Conservation (phyloP, 1,140 invertebrate species). For the Lepidurus packardi region DNA sequence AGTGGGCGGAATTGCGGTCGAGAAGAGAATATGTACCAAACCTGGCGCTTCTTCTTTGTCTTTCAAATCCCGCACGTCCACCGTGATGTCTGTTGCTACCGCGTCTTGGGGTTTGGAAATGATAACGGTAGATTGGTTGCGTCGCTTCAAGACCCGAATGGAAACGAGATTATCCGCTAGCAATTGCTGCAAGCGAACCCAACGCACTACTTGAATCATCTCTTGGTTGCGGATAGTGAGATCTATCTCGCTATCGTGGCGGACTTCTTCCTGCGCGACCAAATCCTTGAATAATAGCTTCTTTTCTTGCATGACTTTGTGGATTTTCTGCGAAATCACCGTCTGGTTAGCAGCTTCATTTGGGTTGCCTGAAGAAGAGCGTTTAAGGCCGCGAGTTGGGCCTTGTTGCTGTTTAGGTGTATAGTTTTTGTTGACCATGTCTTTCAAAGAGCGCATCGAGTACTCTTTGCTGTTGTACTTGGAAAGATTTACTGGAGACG, state of each 20-base stretch:
- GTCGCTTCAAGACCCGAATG: constrained; percentile 26
- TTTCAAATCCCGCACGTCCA: constrained; percentile 23
- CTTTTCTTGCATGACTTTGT: constrained; percentile 23
- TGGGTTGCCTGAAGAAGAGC: not conserved
- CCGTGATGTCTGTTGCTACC: constrained; percentile 25
- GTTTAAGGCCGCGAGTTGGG: not conserved
- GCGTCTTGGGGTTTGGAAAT: constrained; percentile 7
- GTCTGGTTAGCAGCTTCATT: not conserved
- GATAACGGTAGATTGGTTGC: constrained; percentile 5
- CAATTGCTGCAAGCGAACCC: constrained; percentile 23
- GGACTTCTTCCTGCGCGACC: constrained; percentile 22
- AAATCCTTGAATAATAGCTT: not conserved
- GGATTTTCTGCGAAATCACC: constrained; percentile 16
- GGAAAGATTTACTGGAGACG: not conserved
- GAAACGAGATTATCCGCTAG: not conserved
- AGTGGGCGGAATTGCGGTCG: not conserved
- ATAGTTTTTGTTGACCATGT: constrained; percentile 1
- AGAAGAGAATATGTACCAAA: constrained; percentile 22
- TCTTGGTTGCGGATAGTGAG: constrained; percentile 23
- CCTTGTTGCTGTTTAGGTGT: not conserved
- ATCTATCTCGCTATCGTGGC: constrained; percentile 8
- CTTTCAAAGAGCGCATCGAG: not conserved
- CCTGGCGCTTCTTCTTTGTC: constrained; percentile 14
- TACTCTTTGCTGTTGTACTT: not conserved
- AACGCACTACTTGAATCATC: constrained; percentile 20